These are phyloP conservation scores for Aspidiotus destructor DNA, from an alignment of 2,888 invertebrate species.

Conservation along the genomic window DNA sequence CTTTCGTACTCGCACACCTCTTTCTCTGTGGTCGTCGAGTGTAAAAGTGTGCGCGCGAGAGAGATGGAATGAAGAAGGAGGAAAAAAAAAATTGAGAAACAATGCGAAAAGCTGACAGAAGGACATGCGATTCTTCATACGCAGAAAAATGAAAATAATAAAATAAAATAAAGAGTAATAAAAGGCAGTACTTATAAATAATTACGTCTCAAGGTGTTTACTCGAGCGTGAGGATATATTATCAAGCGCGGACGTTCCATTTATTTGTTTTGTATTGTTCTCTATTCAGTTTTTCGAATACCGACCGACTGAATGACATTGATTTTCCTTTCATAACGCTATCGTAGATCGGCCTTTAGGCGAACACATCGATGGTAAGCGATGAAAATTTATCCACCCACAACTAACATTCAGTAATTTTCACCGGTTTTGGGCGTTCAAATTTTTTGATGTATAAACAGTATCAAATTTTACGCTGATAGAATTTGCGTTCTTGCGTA, in stretches of 20 bases:
- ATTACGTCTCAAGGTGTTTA: constrained; percentile 32
- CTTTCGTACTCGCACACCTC: too few species aligned
- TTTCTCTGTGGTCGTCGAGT: background rate
- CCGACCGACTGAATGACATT: background rate
- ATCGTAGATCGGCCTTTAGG: background rate
- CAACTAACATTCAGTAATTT: too few species aligned
- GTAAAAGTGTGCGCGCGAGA: too few species aligned
- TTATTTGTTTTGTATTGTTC: constrained; percentile 15
- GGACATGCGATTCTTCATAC: constrained; percentile 19
- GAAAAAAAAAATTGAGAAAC: background rate
- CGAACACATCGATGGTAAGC: background rate
- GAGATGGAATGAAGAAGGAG: too few species aligned
- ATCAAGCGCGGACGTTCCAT: constrained; percentile 15
- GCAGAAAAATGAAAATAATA: constrained; percentile 3
- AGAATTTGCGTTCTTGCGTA: too few species aligned
- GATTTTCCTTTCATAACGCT: constrained; percentile 10
- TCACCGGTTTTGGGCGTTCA: too few species aligned
- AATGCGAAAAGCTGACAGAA: constrained; percentile 13
- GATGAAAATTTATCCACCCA: constrained; percentile 8
- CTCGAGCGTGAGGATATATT: constrained; percentile 21
- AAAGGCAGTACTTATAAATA: constrained; percentile 30
- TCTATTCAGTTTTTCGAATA: background rate
- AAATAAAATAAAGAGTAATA: constrained; percentile 24
- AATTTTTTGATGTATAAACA: too few species aligned
- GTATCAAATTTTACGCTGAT: too few species aligned